phyloP scores from a whole-genome alignment of 2,797 vertebrate species.

The Eurystomus glaucurus region DNA sequence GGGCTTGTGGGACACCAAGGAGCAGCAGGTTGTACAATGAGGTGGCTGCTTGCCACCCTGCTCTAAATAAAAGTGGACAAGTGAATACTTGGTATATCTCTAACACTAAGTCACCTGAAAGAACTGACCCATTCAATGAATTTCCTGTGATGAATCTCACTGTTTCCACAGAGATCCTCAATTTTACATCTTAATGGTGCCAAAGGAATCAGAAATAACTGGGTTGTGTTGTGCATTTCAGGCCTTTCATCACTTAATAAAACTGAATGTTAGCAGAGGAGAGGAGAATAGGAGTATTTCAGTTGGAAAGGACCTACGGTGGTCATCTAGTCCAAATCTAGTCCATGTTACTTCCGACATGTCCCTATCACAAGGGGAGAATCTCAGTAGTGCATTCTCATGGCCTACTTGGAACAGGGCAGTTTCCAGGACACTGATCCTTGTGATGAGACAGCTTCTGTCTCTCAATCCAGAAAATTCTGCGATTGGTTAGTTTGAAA shows the following conservation, averaged over 20 bases:
- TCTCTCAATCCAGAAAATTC: background rate
- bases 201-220: slow-evolving; percentile 32
- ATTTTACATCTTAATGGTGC: background rate
- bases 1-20: background rate
- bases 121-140: background rate
- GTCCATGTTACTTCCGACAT: background rate
- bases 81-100: background rate
- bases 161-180: slow-evolving; percentile 47
- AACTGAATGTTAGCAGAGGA: background rate
- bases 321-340: background rate
- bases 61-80: background rate
- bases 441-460: background rate
- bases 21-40: background rate
- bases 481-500: background rate
- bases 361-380: background rate
- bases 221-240: background rate
- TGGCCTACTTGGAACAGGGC: background rate
- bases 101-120: background rate
- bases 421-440: background rate
- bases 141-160: background rate
- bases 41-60: background rate
- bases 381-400: background rate
- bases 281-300: background rate
- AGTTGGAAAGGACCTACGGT: background rate
- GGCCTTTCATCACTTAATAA: background rate